phyloP scores from a whole-genome alignment of 2,797 vertebrate species.

The Psittacula echo region DNA sequence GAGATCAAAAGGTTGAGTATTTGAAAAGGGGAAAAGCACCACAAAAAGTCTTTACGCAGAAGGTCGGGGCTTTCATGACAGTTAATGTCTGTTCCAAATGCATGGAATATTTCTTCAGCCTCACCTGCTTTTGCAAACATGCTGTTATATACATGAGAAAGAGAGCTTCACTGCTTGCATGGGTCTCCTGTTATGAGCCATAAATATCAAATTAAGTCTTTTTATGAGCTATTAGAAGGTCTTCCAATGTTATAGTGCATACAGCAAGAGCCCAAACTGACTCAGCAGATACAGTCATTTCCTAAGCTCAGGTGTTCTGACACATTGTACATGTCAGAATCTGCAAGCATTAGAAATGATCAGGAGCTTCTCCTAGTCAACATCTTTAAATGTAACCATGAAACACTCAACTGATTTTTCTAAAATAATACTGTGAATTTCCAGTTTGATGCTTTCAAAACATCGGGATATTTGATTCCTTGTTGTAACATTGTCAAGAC shows the following conservation, averaged over 20 bases:
- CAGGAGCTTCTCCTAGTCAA: not conserved
- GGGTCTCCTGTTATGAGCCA: not conserved
- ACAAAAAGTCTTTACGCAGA: not conserved
- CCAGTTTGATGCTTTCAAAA: slow-evolving; percentile 7
- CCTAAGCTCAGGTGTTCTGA: not conserved
- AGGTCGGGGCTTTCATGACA: not conserved
- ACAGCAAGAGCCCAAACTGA: not conserved
- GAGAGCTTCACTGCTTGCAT: not conserved
- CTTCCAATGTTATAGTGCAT: not conserved
- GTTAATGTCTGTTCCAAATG: not conserved
- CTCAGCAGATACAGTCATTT: not conserved
- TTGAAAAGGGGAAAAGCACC: not conserved
- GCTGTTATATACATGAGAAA: not conserved
- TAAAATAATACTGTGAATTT: not conserved
- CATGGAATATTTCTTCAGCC: not conserved
- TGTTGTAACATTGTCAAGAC: not conserved
- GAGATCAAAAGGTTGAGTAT: not conserved
- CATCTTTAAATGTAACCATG: not conserved
- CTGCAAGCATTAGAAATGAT: not conserved
- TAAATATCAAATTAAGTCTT: not conserved
- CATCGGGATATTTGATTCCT: not conserved
- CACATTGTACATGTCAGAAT: not conserved
- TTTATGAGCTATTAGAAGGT: not conserved
- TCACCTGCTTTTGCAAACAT: slow-evolving; percentile 1
- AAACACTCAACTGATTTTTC: not conserved